Evolutionary conservation across 2,888 invertebrate species (phyloP), one percentile per base, ranked within the genome.

Genomic region (Lysandra coridon): DNA sequence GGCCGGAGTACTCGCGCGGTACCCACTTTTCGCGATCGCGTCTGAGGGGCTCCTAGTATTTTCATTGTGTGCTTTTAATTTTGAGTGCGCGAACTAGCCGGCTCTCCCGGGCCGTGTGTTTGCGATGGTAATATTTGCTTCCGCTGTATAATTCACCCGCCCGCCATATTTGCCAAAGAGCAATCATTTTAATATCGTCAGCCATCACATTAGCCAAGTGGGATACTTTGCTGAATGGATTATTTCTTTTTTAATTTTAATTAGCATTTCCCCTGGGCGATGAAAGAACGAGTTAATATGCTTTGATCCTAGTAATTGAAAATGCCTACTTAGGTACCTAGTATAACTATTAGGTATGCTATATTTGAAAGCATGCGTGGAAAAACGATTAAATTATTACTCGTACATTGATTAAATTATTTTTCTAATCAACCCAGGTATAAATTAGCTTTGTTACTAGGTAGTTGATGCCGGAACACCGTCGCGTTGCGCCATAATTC

Each of bases 1-100:
- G 87, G 86, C 84, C 87, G 86, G 87, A 93, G 92, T 88, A 89
- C 57, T 57, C 57, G 57, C 57, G 57, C 17, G 85, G 90, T 91
- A 90, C 93, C 93, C 89, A 93, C 91, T 94, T 93, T 93, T 92
- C 92, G 94, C 93, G 93, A 94, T 92, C 92, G 92, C 91, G 91
- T 91, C 91, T 85, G 87, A 91, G 91, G 91, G 92, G 89, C 86
- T 85, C 89, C 90, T 87, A 83, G 90, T 95, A 95, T 95, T 95
- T 95, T 95, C 95, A 95, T 95, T 95, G 95, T 95, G 91, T 95
- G 95, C 95, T 95, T 95, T 95, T 95, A 95, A 95, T 95, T 95
- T 95, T 95, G 95, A 95, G 95, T 95, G 95, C 94, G 95, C 95
- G 95, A 95, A 95, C 95, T 95, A 95, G 95, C 95, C 94, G 91